Percentiles rank a stretch among this genome's conserved stretches.
Conservation (phyloP, 2,797 vertebrate genomes). For the Hoplostethus mediterraneus region DNA sequence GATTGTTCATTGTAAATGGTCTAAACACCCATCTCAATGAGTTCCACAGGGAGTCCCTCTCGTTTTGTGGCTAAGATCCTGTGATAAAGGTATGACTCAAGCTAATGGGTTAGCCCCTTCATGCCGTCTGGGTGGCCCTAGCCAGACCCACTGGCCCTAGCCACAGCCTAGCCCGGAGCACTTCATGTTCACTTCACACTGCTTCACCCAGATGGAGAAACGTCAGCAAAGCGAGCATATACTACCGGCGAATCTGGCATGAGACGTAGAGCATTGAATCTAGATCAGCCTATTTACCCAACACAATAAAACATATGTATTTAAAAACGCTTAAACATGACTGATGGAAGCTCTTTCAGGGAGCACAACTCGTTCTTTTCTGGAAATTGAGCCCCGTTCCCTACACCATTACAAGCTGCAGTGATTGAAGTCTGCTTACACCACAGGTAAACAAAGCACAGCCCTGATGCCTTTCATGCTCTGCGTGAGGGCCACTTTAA, state of each 20-base stretch:
- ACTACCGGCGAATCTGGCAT: slow-evolving; percentile 44
- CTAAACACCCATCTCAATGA: slow-evolving; percentile 54
- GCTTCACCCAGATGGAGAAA: slow-evolving; percentile 47
- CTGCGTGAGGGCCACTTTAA: slow-evolving; percentile 76
- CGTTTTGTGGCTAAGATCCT: slow-evolving; percentile 67
- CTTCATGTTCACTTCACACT: slow-evolving; percentile 76
- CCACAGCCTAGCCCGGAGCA: slow-evolving; percentile 49
- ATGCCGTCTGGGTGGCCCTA: slow-evolving; percentile 78
- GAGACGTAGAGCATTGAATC: background rate
- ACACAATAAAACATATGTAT: slow-evolving; percentile 32
- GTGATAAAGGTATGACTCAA: slow-evolving; percentile 70
- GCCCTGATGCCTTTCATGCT: slow-evolving; percentile 69
- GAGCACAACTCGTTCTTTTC: background rate
- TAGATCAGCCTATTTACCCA: background rate
- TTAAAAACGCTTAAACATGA: background rate
- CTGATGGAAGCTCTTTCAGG: background rate
- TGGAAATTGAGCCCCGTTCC: slow-evolving; percentile 48
- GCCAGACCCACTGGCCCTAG: slow-evolving; percentile 21
- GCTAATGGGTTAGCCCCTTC: slow-evolving; percentile 72
- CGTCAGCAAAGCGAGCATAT: slow-evolving; percentile 51
- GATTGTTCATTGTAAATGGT: slow-evolving; percentile 59
- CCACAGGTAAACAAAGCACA: slow-evolving; percentile 75
- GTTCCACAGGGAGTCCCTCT: slow-evolving; percentile 62
- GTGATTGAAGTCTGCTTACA: slow-evolving; percentile 78
- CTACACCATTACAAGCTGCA: slow-evolving; percentile 35